phyloP scores from a whole-genome alignment of 2,797 vertebrate genomes.

The Gambelia wislizenii region DNA sequence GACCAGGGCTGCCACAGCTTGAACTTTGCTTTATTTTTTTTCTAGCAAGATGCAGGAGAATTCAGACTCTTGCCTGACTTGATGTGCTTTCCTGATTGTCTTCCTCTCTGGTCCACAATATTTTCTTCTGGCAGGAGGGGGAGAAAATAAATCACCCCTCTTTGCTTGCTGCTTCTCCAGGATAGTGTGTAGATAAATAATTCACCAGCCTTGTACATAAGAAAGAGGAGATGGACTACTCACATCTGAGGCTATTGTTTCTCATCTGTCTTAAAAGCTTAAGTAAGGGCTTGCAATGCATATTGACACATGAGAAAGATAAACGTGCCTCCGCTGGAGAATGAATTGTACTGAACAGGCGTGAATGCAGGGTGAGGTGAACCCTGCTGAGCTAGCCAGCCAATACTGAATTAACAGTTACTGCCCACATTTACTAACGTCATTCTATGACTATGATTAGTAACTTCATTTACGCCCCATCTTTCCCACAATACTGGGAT shows the following conservation, averaged over 20 bases:
- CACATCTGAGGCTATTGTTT: slow-evolving; percentile 28
- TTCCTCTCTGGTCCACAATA: rapidly evolving
- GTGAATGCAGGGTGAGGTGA: neutral
- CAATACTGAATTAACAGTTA: slow-evolving; percentile 8
- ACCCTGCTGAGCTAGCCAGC: slow-evolving; percentile 27
- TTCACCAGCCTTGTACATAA: slow-evolving; percentile 36
- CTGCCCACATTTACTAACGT: neutral
- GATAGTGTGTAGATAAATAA: slow-evolving; percentile 21
- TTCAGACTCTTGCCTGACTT: slow-evolving; percentile 1
- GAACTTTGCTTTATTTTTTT: neutral
- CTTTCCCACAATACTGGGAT: too few species aligned
- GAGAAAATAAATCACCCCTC: neutral
- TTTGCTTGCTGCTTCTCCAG: neutral
- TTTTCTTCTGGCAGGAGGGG: neutral
- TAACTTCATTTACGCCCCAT: too few species aligned
- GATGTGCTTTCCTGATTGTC: neutral
- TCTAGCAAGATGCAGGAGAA: slow-evolving; percentile 32
- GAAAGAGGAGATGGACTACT: slow-evolving; percentile 38
- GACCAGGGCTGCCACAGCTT: too few species aligned
- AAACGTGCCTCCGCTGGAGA: neutral
- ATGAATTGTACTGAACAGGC: slow-evolving; percentile 18
- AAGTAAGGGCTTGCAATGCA: slow-evolving; percentile 33
- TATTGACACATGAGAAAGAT: slow-evolving; percentile 10
- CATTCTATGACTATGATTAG: neutral
- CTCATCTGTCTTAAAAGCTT: slow-evolving; percentile 47